Conservation (phyloP, 92 coral and sea anemone genomes). For the Virgularia gustaviana region DNA sequence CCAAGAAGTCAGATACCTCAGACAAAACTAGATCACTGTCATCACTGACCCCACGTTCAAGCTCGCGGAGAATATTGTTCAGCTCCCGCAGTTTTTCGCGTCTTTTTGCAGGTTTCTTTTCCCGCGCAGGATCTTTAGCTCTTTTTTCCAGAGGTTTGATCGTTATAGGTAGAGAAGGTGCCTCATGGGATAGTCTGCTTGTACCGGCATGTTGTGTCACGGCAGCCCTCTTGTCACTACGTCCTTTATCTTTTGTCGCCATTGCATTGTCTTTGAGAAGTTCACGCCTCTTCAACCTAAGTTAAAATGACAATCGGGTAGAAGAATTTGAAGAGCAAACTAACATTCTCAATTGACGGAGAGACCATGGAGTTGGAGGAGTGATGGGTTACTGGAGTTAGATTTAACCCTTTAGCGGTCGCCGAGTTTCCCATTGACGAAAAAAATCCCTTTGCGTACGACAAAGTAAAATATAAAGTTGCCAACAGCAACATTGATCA, state of each 20-base stretch:
- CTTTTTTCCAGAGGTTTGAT: conserved; percentile 3
- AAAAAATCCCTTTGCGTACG: no score
- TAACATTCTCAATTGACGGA: no score
- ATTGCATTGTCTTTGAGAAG: neutral
- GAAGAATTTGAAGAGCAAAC: no score
- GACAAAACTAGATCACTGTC: conserved; percentile 87
- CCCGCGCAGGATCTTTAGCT: neutral
- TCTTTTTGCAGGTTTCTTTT: conserved; percentile 11
- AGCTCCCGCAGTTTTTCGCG: conserved; percentile 27
- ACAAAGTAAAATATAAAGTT: neutral
- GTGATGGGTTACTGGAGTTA: no score
- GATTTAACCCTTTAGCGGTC: no score
- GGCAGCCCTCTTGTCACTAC: neutral
- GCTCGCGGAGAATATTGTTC: conserved; percentile 29
- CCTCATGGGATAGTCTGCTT: conserved; percentile 8
- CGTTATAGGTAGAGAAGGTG: neutral
- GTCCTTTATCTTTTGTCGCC: neutral
- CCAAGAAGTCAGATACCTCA: conserved; percentile 56
- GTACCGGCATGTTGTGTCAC: conserved; percentile 1
- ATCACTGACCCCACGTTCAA: conserved; percentile 55
- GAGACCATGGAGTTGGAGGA: no score
- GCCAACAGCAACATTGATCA: neutral
- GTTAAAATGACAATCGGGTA: neutral
- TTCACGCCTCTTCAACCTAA: neutral
- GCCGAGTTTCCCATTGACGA: no score